Percentiles rank a stretch among this genome's conserved stretches.
phyloP scores from a whole-genome alignment of 2,797 vertebrate genomes.

The Sciurus carolinensis region DNA sequence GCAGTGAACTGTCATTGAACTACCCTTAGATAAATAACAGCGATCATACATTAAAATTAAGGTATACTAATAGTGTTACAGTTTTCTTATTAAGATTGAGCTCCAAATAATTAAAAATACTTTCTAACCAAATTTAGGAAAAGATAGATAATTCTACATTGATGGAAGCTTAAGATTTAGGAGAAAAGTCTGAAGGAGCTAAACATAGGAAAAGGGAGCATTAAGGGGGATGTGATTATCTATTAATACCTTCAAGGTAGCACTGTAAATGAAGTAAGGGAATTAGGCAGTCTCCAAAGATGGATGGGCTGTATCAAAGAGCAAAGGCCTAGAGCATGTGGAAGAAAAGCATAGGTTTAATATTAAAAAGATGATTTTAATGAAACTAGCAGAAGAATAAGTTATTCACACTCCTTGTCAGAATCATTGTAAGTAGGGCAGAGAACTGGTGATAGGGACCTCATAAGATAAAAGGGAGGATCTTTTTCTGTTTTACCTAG shows the following conservation, averaged over 20 bases:
- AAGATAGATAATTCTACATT: not conserved
- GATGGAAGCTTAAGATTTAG: conserved; percentile 57
- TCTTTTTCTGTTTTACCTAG: conserved; percentile 24
- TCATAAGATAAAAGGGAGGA: conserved; percentile 5
- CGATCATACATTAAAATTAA: conserved; percentile 52
- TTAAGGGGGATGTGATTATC: conserved; percentile 31
- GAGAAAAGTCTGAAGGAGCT: conserved; percentile 71
- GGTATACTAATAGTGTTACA: not conserved
- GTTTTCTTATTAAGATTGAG: conserved; percentile 56
- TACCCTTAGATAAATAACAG: conserved; percentile 48
- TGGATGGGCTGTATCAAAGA: conserved; percentile 68
- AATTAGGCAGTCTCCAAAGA: conserved; percentile 70
- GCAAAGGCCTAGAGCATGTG: conserved; percentile 44
- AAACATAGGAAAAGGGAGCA: conserved; percentile 80
- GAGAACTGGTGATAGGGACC: conserved; percentile 34
- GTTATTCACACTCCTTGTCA: conserved; percentile 47
- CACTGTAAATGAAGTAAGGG: conserved; percentile 79
- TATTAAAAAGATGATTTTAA: conserved; percentile 69
- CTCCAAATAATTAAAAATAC: conserved; percentile 43
- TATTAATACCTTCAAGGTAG: conserved; percentile 82
- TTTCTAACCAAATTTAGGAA: not conserved
- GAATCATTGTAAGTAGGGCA: conserved; percentile 73
- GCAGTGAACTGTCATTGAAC: conserved; percentile 58
- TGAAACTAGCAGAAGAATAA: conserved; percentile 55
- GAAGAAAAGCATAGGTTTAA: conserved; percentile 51